Percentiles rank a stretch among this genome's conserved stretches.
Evolutionary conservation across 2,113 vertebrate species (phyloP).

Genomic region (Tamias sibiricus): DNA sequence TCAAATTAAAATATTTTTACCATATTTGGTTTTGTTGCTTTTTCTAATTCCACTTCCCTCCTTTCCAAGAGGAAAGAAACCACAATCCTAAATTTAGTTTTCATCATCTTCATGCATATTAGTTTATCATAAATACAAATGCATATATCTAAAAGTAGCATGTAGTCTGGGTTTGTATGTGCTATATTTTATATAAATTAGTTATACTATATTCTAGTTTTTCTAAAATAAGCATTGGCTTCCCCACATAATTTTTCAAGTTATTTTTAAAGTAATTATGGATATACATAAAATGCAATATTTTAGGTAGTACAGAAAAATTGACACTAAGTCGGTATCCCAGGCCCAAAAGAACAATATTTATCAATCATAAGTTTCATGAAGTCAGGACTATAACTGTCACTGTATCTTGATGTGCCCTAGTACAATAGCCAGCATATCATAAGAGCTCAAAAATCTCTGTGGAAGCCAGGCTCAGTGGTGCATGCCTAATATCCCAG

Average conservation of each 20-base stretch:
- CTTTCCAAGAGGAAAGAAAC: neutral
- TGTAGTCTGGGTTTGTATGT: neutral
- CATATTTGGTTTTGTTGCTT: neutral
- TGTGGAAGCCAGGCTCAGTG: neutral
- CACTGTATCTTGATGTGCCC: neutral
- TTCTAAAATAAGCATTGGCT: constrained; percentile 44
- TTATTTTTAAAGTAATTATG: constrained; percentile 42
- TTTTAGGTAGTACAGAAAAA: constrained; percentile 33
- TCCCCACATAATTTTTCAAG: neutral
- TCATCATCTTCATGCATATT: neutral
- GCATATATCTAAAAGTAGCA: neutral
- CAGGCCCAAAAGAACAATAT: neutral
- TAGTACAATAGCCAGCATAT: neutral
- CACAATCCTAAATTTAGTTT: constrained; percentile 46
- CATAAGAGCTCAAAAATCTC: neutral
- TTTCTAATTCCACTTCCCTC: neutral
- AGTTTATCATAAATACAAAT: constrained; percentile 29
- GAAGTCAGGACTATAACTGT: neutral
- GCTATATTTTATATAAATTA: constrained; percentile 48
- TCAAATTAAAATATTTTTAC: constrained; percentile 52
- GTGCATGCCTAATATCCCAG: too few relatives aligned
- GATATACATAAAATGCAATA: neutral
- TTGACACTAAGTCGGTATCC: neutral
- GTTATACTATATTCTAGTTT: neutral
- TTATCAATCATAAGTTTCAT: neutral